A percentile compares a stretch with the other conserved stretches of the same genome.
Conservation (phyloP, 2,888 invertebrate genomes). For the Aleiodes leptofemur region DNA sequence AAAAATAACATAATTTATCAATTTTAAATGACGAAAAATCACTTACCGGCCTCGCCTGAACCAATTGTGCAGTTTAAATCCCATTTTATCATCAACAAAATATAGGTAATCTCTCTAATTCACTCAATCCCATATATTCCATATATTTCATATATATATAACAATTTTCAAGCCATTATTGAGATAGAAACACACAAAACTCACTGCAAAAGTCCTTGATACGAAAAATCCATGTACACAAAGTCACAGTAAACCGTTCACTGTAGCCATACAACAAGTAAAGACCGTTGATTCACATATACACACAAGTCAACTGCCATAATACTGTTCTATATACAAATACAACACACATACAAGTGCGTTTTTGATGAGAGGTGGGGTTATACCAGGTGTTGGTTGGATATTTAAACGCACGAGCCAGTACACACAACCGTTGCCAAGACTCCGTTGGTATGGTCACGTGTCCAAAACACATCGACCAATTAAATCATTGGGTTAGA, state of each 20-base stretch:
- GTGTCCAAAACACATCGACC: constrained; percentile 38
- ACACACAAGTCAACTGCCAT: not conserved
- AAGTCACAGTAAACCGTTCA: constrained; percentile 43
- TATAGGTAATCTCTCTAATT: constrained; percentile 9
- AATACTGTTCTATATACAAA: not conserved
- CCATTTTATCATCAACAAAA: constrained; percentile 29
- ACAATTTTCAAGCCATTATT: constrained; percentile 26
- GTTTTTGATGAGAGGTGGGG: not conserved
- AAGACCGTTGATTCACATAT: constrained; percentile 42
- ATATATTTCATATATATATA: no score
- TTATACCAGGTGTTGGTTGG: constrained; percentile 42
- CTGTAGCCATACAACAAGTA: constrained; percentile 28
- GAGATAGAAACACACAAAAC: not conserved
- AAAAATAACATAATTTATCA: no score
- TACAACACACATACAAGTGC: not conserved
- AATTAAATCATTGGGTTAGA: constrained; percentile 6
- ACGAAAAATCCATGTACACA: constrained; percentile 33
- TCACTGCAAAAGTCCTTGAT: constrained; percentile 44
- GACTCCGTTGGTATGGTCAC: constrained; percentile 42
- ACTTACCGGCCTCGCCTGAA: constrained; percentile 44
- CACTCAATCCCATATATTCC: not conserved
- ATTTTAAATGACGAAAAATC: not conserved
- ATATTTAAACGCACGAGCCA: constrained; percentile 48
- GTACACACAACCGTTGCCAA: constrained; percentile 36
- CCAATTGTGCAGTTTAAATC: constrained; percentile 46